phyloP scores from a whole-genome alignment of 2,888 invertebrate genomes.

The Eutolmus rufibarbis region DNA sequence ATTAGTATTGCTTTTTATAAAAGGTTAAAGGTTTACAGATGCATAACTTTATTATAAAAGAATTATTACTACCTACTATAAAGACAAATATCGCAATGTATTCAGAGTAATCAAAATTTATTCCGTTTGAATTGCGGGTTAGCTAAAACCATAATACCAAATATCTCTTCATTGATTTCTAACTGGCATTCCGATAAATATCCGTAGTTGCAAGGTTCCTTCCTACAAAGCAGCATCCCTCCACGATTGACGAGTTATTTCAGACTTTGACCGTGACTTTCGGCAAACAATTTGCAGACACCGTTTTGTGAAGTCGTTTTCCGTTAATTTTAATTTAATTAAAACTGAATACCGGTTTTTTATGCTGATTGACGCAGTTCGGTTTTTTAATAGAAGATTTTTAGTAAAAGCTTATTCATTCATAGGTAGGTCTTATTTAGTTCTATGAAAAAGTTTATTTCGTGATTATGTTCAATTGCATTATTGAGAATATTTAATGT shows the following conservation, averaged over 20 bases:
- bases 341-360: background rate
- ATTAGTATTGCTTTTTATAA: no score
- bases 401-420: background rate
- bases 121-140: no score
- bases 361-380: background rate
- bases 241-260: background rate
- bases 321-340: background rate
- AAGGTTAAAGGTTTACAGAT: no score
- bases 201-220: background rate
- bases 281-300: background rate
- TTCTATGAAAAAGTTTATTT: no score
- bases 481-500: no score
- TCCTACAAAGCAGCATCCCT: background rate
- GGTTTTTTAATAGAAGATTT: background rate
- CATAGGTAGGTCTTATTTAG: no score
- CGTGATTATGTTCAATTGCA: no score
- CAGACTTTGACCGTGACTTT: background rate
- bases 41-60: no score
- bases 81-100: no score
- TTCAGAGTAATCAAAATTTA: no score
- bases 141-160: background rate
- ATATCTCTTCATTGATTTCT: background rate
- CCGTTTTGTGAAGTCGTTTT: background rate
- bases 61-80: no score
- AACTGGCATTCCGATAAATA: background rate